These are phyloP conservation scores for Pinna nobilis DNA, from an alignment of 1,140 invertebrate species.

Conservation along the genomic window DNA sequence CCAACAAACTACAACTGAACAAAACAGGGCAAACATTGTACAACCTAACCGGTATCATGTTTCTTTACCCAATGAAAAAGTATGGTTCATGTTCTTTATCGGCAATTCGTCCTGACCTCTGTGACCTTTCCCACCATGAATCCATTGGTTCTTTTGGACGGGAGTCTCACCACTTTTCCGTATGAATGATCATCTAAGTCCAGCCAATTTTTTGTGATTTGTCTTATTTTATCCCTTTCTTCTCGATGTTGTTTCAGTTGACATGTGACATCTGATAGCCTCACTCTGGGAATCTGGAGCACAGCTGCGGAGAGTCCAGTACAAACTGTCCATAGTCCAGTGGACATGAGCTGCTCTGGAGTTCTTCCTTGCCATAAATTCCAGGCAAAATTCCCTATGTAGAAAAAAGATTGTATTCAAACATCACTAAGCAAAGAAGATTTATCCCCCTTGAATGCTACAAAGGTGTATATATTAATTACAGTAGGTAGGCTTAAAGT, in stretches of 20 bases:
- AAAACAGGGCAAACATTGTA: no score
- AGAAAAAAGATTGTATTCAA: background rate
- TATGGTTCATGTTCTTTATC: no score
- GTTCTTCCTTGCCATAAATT: conserved; percentile 31
- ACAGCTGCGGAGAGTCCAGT: conserved; percentile 33
- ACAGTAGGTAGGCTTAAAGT: no score
- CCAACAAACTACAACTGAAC: no score
- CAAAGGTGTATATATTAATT: no score
- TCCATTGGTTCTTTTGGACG: background rate
- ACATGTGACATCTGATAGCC: conserved; percentile 20
- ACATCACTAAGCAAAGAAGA: no score
- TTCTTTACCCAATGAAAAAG: no score
- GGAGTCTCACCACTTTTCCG: conserved; percentile 30
- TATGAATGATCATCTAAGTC: conserved; percentile 32
- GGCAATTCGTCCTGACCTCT: background rate
- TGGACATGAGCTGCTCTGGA: conserved; percentile 31
- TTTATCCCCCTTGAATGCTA: no score
- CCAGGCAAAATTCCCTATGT: conserved; percentile 38
- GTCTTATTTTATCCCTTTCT: conserved; percentile 20
- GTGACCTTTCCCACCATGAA: background rate
- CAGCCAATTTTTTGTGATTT: conserved; percentile 32
- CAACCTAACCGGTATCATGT: no score
- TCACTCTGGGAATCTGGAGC: conserved; percentile 33
- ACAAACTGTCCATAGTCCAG: conserved; percentile 32
- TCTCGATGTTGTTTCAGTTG: conserved; percentile 29